Conservation (phyloP, 2,113 vertebrate genomes). For the Sinosuthora webbiana region DNA sequence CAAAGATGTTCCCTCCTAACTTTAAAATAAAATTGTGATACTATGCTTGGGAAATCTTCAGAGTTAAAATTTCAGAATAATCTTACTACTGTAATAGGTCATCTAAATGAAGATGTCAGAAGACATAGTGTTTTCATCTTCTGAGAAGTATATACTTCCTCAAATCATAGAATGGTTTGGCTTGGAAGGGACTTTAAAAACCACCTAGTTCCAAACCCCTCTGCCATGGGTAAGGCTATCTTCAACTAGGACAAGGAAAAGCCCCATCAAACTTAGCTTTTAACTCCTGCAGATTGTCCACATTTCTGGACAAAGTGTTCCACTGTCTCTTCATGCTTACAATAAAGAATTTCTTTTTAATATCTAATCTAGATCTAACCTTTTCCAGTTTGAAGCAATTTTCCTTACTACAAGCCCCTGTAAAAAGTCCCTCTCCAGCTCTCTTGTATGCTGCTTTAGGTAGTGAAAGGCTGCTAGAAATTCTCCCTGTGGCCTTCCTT, state of each 20-base stretch:
- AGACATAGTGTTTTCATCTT: not conserved
- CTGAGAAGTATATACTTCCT: not conserved
- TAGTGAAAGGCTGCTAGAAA: not conserved
- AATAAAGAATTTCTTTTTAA: not conserved
- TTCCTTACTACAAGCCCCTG: not conserved
- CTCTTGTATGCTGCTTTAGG: fast-evolving
- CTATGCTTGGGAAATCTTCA: not conserved
- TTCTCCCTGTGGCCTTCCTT: not conserved
- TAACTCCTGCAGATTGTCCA: too few relatives aligned
- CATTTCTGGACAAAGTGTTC: fast-evolving
- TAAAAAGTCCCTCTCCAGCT: not conserved
- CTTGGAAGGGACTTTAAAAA: not conserved
- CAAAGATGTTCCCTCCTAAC: not conserved
- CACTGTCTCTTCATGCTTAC: not conserved
- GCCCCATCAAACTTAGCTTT: not conserved
- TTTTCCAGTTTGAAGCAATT: not conserved
- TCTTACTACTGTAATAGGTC: not conserved
- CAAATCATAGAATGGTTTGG: not conserved
- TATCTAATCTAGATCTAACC: not conserved
- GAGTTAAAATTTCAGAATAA: not conserved
- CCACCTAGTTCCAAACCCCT: not conserved
- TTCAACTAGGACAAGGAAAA: not conserved
- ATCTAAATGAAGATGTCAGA: not conserved
- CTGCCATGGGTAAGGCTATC: not conserved
- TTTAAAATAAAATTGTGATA: not conserved